Evolutionary conservation across 2,113 vertebrate genomes (phyloP), one percentile per base, ranked within the genome.

Genomic region (Limanda limanda): DNA sequence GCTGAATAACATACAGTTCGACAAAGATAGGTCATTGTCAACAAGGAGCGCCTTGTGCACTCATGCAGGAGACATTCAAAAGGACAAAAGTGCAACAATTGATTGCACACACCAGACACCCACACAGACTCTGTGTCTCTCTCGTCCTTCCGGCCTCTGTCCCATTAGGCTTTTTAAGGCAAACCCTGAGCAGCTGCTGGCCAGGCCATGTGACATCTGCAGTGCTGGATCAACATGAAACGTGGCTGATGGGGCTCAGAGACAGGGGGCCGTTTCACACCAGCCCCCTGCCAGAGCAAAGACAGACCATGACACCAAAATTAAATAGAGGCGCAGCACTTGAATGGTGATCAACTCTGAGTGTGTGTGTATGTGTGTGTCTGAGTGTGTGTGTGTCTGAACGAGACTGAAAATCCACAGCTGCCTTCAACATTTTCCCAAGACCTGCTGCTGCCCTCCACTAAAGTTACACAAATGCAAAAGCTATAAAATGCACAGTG

Each of bases 191-290:
- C 86, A 88, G 89, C 85, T 90, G 91, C 85, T 65, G 71, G 65
- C 71, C 68, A 37, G 82, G 42, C 72, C 68, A 74, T 83, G 87
- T 85, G 89, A 90, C 83, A 87, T 89, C 86, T 88, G 86, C 77
- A 86, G 25, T 27, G 70, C 25, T 78, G 85, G 81, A 89, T 79
- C 75, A 76, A 88, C 80, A 88, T 86, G 64, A 90, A 79, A 71
- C 45, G 2, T 42, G 42, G 45, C 64, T 75, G 24, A 51, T 72
- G 45, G 63, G 35, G 74, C 47, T 71, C 68, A 68, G 59, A 81
- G 57, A 74, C 51, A 18, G 45, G 51, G 62, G 79, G 67, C 23
- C 31, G 35, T 66, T 78, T 86, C 47, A 57, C 82, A 80, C 75
- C 78, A 67, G 62, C 40, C 61, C 72, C 23, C 72, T 57, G 64